Conservation (phyloP, 2,888 invertebrate genomes). For the Platycheirus rosarum region DNA sequence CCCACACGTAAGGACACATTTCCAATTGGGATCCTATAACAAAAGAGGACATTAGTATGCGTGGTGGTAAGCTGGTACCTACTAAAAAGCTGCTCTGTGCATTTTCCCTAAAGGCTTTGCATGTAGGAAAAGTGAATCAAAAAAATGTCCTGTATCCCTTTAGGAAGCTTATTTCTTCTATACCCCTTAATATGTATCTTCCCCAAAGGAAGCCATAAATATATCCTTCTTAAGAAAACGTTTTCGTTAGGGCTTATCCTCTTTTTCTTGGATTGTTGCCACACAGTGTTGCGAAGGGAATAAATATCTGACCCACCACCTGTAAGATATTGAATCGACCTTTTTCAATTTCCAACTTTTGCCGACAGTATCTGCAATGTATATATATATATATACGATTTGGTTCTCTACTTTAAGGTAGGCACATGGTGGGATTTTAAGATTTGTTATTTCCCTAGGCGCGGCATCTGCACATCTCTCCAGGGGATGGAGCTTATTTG, state of each 20-base stretch:
- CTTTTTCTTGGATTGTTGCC: slow-evolving; percentile 51
- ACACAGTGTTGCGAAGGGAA: slow-evolving; percentile 13
- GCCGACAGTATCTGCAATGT: slow-evolving; percentile 1
- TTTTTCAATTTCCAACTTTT: slow-evolving; percentile 52
- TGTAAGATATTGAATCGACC: slow-evolving; percentile 47
- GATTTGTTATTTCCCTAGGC: slow-evolving; percentile 10
- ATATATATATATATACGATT: no score
- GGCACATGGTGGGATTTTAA: slow-evolving; percentile 17
- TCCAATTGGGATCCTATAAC: background rate
- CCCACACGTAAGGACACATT: slow-evolving; percentile 19
- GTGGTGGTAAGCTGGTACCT: slow-evolving; percentile 23
- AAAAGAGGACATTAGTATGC: slow-evolving; percentile 60
- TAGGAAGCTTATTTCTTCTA: slow-evolving; percentile 14
- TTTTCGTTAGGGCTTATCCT: slow-evolving; percentile 61
- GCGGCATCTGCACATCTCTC: background rate
- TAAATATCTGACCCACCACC: slow-evolving; percentile 40
- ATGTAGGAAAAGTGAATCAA: slow-evolving; percentile 17
- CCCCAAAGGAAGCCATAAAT: slow-evolving; percentile 55
- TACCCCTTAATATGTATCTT: background rate
- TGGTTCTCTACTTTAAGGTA: no score
- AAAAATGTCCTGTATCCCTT: background rate
- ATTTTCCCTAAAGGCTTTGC: slow-evolving; percentile 10
- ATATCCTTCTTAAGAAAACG: slow-evolving; percentile 45
- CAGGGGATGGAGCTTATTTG: slow-evolving; percentile 13
- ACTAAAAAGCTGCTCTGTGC: slow-evolving; percentile 16